phyloP scores from a whole-genome alignment of 1,140 invertebrate genomes.

The Phymastichus coffea region DNA sequence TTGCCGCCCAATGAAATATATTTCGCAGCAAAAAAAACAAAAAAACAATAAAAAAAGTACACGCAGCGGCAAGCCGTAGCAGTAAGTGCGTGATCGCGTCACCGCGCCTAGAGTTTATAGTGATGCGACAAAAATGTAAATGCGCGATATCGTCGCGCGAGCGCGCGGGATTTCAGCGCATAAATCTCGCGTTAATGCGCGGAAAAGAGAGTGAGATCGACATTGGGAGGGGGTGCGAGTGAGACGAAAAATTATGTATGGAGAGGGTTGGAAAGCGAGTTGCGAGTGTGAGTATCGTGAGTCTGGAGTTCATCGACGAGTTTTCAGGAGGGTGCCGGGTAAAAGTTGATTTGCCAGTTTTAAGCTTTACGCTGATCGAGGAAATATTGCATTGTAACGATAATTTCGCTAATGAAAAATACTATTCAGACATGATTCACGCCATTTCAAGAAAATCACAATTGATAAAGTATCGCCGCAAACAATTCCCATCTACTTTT shows the following conservation, averaged over 20 bases:
- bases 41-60: conserved; percentile 1
- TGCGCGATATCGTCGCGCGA: conserved; percentile 50
- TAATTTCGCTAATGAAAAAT: no score
- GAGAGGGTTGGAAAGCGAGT: not conserved
- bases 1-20: no score
- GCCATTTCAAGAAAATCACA: no score
- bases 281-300: not conserved
- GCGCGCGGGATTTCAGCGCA: conserved; percentile 44
- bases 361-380: no score
- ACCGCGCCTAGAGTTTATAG: conserved; percentile 45
- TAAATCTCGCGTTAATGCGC: conserved; percentile 56
- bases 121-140: conserved; percentile 58
- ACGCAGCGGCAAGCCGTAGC: conserved; percentile 18
- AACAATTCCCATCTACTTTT: no score
- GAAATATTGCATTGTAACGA: no score
- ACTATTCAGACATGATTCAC: no score
- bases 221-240: conserved; percentile 24
- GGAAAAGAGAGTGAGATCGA: conserved; percentile 43
- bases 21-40: not conserved
- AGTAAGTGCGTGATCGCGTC: not conserved
- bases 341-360: no score
- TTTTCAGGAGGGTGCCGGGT: not conserved
- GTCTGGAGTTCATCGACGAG: not conserved
- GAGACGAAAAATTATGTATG: conserved; percentile 10
- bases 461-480: no score